A percentile compares a stretch with the other conserved stretches of the same genome.
Evolutionary conservation across 1,140 invertebrate species (phyloP).

Genomic region (Xylocopa sonorina): DNA sequence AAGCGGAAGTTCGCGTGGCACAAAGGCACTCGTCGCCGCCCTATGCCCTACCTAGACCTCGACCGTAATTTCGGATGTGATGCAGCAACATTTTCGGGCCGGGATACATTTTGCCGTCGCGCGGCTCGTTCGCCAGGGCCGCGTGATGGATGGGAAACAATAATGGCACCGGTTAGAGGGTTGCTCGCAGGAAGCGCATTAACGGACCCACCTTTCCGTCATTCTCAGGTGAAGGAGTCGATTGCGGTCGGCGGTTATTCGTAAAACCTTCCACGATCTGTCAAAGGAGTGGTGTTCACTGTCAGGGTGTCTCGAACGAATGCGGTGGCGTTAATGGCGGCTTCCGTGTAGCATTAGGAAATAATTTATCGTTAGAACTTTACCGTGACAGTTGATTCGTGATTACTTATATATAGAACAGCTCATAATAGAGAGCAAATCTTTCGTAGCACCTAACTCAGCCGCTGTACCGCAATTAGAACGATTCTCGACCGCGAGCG

Average conservation of each 20-base stretch:
- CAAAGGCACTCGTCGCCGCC: conserved; percentile 37
- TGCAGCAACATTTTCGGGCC: conserved; percentile 64
- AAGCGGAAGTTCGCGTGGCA: conserved; percentile 41
- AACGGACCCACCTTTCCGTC: conserved; percentile 56
- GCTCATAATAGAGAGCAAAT: no score
- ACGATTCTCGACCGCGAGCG: background rate
- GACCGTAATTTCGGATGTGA: conserved; percentile 70
- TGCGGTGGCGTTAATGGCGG: background rate
- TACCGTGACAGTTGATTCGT: background rate
- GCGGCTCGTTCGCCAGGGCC: conserved; percentile 23
- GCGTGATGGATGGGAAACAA: conserved; percentile 70
- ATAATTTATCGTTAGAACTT: background rate
- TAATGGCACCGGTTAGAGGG: conserved; percentile 56
- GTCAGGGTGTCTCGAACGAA: conserved; percentile 4
- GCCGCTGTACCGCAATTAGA: background rate
- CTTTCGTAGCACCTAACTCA: no score
- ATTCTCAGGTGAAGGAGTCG: conserved; percentile 36
- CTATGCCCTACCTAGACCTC: conserved; percentile 50
- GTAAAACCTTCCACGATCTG: background rate
- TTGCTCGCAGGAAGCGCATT: conserved; percentile 62
- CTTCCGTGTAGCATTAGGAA: background rate
- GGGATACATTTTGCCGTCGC: conserved; percentile 51
- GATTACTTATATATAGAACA: no score
- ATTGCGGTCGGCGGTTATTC: conserved; percentile 28
- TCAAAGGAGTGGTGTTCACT: conserved; percentile 9